Base-by-base conservation (phyloP, 2,888 invertebrate genomes). In the Invenusta paracnida region DNA sequence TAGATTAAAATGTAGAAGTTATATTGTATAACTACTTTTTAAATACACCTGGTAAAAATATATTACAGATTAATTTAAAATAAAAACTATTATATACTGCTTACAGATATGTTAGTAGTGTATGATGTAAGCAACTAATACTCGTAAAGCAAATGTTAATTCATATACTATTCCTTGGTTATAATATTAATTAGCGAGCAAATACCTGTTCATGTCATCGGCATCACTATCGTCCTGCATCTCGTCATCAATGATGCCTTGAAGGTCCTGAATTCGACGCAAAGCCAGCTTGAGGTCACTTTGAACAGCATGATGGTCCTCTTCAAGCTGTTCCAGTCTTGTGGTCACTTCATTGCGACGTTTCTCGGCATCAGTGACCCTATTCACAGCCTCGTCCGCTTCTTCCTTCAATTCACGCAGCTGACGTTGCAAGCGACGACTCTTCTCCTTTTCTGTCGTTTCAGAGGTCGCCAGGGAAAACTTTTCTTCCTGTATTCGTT, bases 211-310 rank as follows among this genome's bases (percentile, higher is more conserved):
- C 0, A 30, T 30, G 30, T 87, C 87, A 31, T 83, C 84, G 27
- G 83, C 86, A 29, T 90, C 90, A 87, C 89, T 89, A 83, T 89
- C 90, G 81, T 84, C 84, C 67, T 81, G 84, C 85, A 90, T 87
- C 85, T 91, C 91, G 27, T 91, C 96, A 88, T 96, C 96, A 91
- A 97, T 95, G 87, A 96, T 97, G 89, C 95, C 94, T 91, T 97
- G 97, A 88, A 98, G 92, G 90, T 96, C 96, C 82, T 96, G 94
- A 88, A 97, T 96, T 87, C 97, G 93, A 88, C 96, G 94, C 86
- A 96, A 93, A 0, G 97, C 97, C 85, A 97, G 93, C 85, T 96
- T 93, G 81, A 97, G 93, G 92, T 97, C 97, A 48, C 91, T 90
- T 87, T 91, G 91, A 30, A 90, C 89, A 85, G 92, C 91, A 83